Evolutionary conservation across 1,140 invertebrate genomes (phyloP).

Genomic region (Chionoecetes opilio): DNA sequence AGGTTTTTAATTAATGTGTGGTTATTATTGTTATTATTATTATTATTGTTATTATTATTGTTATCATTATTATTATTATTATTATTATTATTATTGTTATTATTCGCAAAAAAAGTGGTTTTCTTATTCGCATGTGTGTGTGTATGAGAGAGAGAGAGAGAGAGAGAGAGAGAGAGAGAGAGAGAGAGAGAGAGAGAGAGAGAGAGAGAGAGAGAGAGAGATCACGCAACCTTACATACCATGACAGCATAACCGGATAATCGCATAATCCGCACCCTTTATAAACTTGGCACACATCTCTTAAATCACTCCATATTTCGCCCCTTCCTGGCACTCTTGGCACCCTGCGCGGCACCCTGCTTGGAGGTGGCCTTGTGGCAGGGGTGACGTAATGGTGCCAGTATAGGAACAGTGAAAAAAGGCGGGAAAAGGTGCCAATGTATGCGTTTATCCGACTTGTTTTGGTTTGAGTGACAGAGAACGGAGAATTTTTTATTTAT

Average conservation of each 20-base stretch:
- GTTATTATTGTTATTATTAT: too few relatives aligned
- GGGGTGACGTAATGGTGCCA: background rate
- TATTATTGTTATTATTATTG: too few relatives aligned
- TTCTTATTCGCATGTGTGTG: background rate
- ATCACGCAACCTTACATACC: background rate
- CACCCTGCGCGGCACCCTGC: background rate
- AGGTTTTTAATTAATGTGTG: too few relatives aligned
- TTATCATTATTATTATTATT: too few relatives aligned
- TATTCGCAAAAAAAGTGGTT: background rate
- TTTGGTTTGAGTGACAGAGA: background rate
- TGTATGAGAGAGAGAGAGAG: background rate
- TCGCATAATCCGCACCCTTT: background rate
- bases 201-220: background rate
- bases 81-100: too few relatives aligned
- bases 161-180: constrained; percentile 21
- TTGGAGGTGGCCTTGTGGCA: background rate
- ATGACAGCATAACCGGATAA: background rate
- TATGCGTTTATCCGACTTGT: background rate
- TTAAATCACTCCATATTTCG: background rate
- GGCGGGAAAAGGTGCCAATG: background rate
- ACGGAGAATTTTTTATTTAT: too few relatives aligned
- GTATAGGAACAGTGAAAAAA: background rate
- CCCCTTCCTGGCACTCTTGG: background rate
- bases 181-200: background rate
- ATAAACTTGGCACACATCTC: background rate